A percentile compares a stretch with the other conserved stretches of the same genome.
Conservation (phyloP, 2,113 vertebrate species). For the Quiscalus mexicanus region DNA sequence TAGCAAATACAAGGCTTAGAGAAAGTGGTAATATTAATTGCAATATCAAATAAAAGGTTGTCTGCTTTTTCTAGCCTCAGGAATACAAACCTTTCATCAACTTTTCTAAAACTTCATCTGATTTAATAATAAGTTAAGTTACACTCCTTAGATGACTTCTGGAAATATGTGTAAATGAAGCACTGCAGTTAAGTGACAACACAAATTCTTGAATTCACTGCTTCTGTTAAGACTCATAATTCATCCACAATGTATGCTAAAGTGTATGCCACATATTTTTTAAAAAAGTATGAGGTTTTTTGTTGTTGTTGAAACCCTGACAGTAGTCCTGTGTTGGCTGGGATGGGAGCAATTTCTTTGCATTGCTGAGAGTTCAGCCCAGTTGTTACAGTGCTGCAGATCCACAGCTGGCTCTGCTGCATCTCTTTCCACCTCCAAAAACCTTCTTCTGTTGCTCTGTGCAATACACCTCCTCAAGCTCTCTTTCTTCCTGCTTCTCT, state of each 20-base stretch:
- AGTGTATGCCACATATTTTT: neutral
- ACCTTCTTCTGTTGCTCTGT: neutral
- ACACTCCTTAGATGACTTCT: neutral
- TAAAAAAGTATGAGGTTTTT: too few species aligned
- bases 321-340: neutral
- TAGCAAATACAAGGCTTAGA: neutral
- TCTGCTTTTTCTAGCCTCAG: slow-evolving; percentile 8
- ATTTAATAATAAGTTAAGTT: slow-evolving; percentile 32
- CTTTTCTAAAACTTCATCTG: slow-evolving; percentile 2
- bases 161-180: neutral
- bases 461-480: neutral
- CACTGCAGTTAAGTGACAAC: neutral
- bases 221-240: neutral
- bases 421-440: neutral
- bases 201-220: neutral
- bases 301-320: neutral
- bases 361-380: neutral
- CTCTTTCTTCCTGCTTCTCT: neutral
- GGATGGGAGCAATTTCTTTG: neutral
- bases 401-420: neutral
- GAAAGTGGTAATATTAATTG: slow-evolving; percentile 18
- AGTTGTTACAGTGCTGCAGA: neutral
- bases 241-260: neutral
- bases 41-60: slow-evolving; percentile 4
- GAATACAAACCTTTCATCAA: neutral